These are phyloP conservation scores for Dendrolimus pini DNA, from an alignment of 2,888 invertebrate genomes.

Conservation along the genomic window DNA sequence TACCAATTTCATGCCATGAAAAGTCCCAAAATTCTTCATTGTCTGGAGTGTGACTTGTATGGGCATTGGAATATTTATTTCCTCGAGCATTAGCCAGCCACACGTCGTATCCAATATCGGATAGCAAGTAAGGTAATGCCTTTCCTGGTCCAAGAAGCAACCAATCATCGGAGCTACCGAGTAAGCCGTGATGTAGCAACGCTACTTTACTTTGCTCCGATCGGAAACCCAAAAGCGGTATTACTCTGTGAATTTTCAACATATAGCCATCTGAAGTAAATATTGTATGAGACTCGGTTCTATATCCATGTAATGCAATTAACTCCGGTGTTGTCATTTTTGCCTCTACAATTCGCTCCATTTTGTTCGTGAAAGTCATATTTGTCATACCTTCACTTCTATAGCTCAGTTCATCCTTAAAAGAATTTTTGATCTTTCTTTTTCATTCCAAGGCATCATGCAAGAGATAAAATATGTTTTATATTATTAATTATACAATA, in stretches of 20 bases:
- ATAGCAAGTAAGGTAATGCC: constrained; percentile 46
- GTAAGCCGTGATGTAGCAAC: constrained; percentile 36
- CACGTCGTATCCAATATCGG: constrained; percentile 68
- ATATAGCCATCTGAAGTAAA: constrained; percentile 34
- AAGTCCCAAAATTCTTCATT: constrained; percentile 36
- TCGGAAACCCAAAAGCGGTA: constrained; percentile 3
- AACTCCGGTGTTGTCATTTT: constrained; percentile 10
- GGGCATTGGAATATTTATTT: constrained; percentile 34
- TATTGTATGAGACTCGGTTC: constrained; percentile 27
- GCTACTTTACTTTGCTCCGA: constrained; percentile 12
- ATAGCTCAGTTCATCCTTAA: no score
- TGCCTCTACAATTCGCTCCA: not conserved
- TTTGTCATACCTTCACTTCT: no score
- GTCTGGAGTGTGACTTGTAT: constrained; percentile 14
- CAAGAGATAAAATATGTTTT: no score
- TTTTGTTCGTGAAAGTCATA: no score
- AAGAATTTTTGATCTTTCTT: no score
- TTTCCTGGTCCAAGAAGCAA: constrained; percentile 29
- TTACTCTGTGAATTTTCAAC: constrained; percentile 30
- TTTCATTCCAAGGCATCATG: no score
- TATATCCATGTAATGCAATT: constrained; percentile 23
- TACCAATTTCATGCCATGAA: constrained; percentile 46
- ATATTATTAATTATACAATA: no score
- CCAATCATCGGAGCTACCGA: constrained; percentile 44
- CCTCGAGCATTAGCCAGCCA: constrained; percentile 71